Evolutionary conservation across 2,797 vertebrate genomes (phyloP).

Genomic region (Valencia hispanica): DNA sequence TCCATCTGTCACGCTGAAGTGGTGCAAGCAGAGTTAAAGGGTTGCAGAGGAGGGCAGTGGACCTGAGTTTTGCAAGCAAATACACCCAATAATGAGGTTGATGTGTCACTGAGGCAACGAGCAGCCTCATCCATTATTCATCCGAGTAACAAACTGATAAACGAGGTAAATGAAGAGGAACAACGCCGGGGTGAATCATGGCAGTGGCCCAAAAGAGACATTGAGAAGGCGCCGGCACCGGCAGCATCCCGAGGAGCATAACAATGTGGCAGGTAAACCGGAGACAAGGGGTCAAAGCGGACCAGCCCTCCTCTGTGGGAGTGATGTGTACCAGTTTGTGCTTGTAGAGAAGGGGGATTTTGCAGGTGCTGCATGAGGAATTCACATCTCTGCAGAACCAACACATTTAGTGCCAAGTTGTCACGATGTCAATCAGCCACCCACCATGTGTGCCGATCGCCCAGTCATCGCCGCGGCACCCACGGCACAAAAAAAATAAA

Average conservation of each 20-base stretch:
- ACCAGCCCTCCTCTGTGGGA: slow-evolving; percentile 33
- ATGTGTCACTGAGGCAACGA: slow-evolving; percentile 67
- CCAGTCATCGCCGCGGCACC: neutral
- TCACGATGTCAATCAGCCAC: slow-evolving; percentile 40
- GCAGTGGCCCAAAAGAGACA: slow-evolving; percentile 58
- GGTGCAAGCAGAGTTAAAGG: slow-evolving; percentile 39
- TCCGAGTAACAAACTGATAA: slow-evolving; percentile 74
- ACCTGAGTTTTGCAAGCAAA: slow-evolving; percentile 46
- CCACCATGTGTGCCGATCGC: slow-evolving; percentile 15
- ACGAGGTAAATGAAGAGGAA: slow-evolving; percentile 77
- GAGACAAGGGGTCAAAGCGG: slow-evolving; percentile 61
- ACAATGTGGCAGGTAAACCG: slow-evolving; percentile 61
- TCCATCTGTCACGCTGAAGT: slow-evolving; percentile 60
- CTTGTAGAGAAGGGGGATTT: slow-evolving; percentile 7
- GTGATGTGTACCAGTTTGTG: slow-evolving; percentile 20
- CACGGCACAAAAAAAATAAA: slow-evolving; percentile 19
- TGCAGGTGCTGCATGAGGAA: slow-evolving; percentile 5
- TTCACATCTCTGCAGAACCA: slow-evolving; percentile 28
- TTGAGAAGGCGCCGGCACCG: slow-evolving; percentile 52
- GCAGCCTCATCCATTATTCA: slow-evolving; percentile 80
- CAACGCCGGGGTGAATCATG: slow-evolving; percentile 60
- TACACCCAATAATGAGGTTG: slow-evolving; percentile 62
- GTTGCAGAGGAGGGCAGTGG: slow-evolving; percentile 15
- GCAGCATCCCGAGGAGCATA: slow-evolving; percentile 53
- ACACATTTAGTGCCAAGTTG: slow-evolving; percentile 11